Base-by-base conservation (phyloP, 2,797 vertebrate species). In the Takifugu rubripes region DNA sequence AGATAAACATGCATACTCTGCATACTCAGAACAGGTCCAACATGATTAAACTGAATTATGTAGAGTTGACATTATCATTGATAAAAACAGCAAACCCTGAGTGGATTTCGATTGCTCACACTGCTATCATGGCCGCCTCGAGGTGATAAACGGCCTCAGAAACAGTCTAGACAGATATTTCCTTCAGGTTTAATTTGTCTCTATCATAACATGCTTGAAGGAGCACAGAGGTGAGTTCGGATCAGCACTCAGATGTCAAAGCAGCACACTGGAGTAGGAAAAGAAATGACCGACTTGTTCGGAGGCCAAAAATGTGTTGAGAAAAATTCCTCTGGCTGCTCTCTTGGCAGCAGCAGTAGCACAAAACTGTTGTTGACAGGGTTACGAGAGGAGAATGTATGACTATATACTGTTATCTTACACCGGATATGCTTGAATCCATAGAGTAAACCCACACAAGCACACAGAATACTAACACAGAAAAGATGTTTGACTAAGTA, bases 181-280 rank as follows among this genome's bases (percentile, higher is more conserved):
- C 36, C 50, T 47, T 25, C 36, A 14, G 31, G 3, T 55, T 25
- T 43, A 49, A 59, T 56, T 46, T 59, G 6, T 49, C 36, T 51
- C 36, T 36, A 43, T 56, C 51, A 31, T 4, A 29, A 42, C 27
- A 56, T 60, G 49, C n/a, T 53, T 66, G 17, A 6, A 24, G 24
- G 5, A 44, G 40, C 48, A 10, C 67, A 49, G 56, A 59, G 59
- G 52, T 72, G 60, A 70, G 49, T 54, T 49, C 11, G 50, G 44
- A 56, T 45, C 27, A 14, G 40, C 7, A 21, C 21, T 49, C 50
- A 25, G 26, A 45, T 47, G 51, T 54, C 42, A 47, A 47, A 45
- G 40, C 24, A 50, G 31, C 3, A 52, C 29, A 5, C 25, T 0
- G 0, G 11, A 3, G 9, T 24, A 1, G 36, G 5, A 3, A 21